Evolutionary conservation across 2,888 invertebrate genomes (phyloP), one percentile per base, ranked within the genome.

Genomic region (Philhelius pedissequus): DNA sequence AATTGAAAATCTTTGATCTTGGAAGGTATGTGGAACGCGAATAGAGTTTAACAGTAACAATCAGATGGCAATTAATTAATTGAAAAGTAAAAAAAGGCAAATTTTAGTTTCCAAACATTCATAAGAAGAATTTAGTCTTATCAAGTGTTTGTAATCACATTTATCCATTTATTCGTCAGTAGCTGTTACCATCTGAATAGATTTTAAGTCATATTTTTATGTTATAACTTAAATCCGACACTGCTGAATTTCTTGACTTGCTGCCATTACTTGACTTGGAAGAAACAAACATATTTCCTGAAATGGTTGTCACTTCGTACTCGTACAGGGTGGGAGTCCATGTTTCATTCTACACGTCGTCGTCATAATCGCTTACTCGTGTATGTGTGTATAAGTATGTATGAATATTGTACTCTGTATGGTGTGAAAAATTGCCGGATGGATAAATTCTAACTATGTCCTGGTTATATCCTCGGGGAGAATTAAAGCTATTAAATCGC

Each of bases 401-500:
- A n/a, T n/a, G n/a, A n/a, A 25, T n/a, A 8, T n/a, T 18, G 3
- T 48, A 25, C 32, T 32, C 27, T 22, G 32, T 58, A n/a, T 30
- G 30, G 58, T 40, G 66, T 76, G 76, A 71, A 50, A 70, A 70
- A 69, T 64, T 27, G 40, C 75, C 70, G 48, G 56, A 75, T 76
- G 81, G 75, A 81, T 81, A 60, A 70, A 64, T 38, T 45, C 11
- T 71, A 66, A 66, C 30, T 64, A 64, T 71, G 66, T 79, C 58
- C 58, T 64, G 64, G 15, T 52, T 71, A 56, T 71, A 43, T 64
- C 76, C 48, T 71, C 11, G 7, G 60, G 76, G 70, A n/a, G 54
- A 52, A 71, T 77, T 71, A 43, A 66, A 77, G 66, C 60, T 82
- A 82, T 80, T 76, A 68, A 76, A 76, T 60, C 68, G 79, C 60